Percentiles rank a stretch among this genome's conserved stretches.
phyloP scores from a whole-genome alignment of 2,797 vertebrate species.

The Mallotus villosus region DNA sequence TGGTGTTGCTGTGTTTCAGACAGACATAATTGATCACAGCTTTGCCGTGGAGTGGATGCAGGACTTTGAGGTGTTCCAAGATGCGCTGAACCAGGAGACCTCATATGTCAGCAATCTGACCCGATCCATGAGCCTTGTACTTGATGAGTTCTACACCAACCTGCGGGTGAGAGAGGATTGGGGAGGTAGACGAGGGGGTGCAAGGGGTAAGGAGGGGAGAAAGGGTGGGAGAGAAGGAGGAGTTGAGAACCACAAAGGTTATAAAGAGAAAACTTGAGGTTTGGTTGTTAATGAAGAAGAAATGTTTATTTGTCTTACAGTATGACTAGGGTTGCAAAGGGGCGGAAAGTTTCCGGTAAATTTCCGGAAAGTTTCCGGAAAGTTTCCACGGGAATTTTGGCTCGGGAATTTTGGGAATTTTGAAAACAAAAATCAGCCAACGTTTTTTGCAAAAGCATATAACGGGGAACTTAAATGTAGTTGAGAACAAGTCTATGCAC shows the following conservation, averaged over 20 bases:
- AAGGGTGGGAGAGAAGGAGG: not conserved
- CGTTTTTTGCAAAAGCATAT: no score
- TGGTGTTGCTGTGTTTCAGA: slow-evolving; percentile 69
- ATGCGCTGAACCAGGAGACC: slow-evolving; percentile 92
- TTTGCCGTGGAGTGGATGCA: slow-evolving; percentile 99
- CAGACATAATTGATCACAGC: slow-evolving; percentile 93
- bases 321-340: no score
- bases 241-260: not conserved
- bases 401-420: no score
- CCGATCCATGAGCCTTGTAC: slow-evolving; percentile 95
- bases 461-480: no score
- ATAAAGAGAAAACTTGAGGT: not conserved
- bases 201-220: not conserved
- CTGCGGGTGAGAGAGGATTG: slow-evolving; percentile 69
- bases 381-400: no score
- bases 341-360: no score
- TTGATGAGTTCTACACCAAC: slow-evolving; percentile 93
- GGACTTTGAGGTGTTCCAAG: slow-evolving; percentile 95
- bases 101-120: slow-evolving; percentile 94
- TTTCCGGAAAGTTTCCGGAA: no score
- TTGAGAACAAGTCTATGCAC: no score
- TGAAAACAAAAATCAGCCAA: no score
- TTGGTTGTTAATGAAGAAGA: not conserved
- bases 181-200: slow-evolving; percentile 4
- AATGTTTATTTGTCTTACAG: not conserved